These are phyloP conservation scores for Chondrilla cf. caribensis DNA, from an alignment of 37 sponge, comb jelly and placozoan species.

Conservation along the genomic window DNA sequence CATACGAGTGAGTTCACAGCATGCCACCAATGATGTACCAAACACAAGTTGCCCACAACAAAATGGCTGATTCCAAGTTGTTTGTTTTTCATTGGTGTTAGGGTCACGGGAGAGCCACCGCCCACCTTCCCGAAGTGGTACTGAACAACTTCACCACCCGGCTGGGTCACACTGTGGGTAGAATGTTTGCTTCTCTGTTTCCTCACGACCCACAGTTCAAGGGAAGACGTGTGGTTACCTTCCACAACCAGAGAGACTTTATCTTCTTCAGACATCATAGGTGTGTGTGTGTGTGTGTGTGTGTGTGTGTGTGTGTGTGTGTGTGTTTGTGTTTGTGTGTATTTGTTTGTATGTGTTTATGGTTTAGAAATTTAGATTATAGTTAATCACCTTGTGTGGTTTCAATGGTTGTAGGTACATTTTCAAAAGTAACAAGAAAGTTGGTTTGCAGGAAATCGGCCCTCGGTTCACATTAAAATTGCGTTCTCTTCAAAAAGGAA, in stretches of 20 bases:
- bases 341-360: too few relatives aligned
- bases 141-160: constrained; percentile 94
- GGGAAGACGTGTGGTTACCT: constrained; percentile 92
- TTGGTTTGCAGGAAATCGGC: constrained; percentile 93
- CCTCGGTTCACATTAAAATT: constrained; percentile 95
- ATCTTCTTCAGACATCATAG: constrained; percentile 97
- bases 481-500: constrained; percentile 88
- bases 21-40: not conserved
- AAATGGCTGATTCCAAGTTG: not conserved
- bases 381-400: too few relatives aligned
- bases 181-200: constrained; percentile 93
- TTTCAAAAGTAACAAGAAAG: constrained; percentile 82
- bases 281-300: constrained; percentile 27
- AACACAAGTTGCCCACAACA: not conserved
- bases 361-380: too few relatives aligned
- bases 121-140: constrained; percentile 88
- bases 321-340: too few relatives aligned
- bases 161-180: constrained; percentile 88
- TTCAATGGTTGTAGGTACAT: too few relatives aligned
- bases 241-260: constrained; percentile 97
- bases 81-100: constrained; percentile 9
- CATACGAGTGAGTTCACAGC: constrained; percentile 58
- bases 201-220: constrained; percentile 90
- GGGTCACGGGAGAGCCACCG: constrained; percentile 82
- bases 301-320: too few relatives aligned